Evolutionary conservation across 53 echinoderm and acorn worm species (phyloP).

Genomic region (Crossaster papposus): DNA sequence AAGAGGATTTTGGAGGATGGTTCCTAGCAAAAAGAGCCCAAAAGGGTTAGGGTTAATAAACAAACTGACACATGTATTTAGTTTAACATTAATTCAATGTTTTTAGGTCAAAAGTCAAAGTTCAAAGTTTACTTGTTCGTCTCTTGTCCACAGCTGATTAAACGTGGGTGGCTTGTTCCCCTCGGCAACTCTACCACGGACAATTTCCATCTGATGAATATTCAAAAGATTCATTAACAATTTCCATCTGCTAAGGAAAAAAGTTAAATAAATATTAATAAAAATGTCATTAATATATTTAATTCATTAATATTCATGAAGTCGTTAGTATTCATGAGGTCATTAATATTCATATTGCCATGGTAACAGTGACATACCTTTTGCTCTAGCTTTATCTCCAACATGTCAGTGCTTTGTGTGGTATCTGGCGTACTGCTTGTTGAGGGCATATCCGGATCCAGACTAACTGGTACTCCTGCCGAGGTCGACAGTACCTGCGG

Average conservation of each 20-base stretch:
- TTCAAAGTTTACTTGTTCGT: conserved; percentile 75
- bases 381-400: not conserved
- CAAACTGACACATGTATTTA: not conserved
- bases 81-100: not conserved
- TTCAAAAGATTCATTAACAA: too few species aligned
- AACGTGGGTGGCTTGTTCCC: conserved; percentile 83
- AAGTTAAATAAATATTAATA: too few species aligned
- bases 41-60: not conserved
- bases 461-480: conserved; percentile 31
- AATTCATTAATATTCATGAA: not conserved
- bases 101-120: not conserved
- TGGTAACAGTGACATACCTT: not conserved
- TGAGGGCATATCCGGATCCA: conserved; percentile 36
- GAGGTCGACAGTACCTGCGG: not conserved
- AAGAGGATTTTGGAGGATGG: too few species aligned
- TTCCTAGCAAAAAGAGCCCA: too few species aligned
- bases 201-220: conserved; percentile 24
- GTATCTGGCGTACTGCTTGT: conserved; percentile 50
- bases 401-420: not conserved
- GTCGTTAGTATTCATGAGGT: not conserved
- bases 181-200: conserved; percentile 67
- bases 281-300: too few species aligned
- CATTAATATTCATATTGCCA: not conserved
- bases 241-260: too few species aligned
- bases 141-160: conserved; percentile 89